Conservation (phyloP, 2,888 invertebrate genomes). For the Cactoblastis cactorum region DNA sequence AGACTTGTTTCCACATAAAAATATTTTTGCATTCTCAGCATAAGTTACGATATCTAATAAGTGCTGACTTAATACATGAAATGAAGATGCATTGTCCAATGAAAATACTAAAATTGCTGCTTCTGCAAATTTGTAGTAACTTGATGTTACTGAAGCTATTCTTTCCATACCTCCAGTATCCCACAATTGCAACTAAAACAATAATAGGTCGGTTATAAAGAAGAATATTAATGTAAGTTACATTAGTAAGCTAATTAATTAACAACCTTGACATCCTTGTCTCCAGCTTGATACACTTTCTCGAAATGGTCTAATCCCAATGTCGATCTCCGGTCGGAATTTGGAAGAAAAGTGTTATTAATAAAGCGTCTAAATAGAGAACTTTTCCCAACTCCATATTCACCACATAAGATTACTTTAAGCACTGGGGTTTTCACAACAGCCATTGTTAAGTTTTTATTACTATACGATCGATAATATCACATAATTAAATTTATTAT, state of each 20-base stretch:
- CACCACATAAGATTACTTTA: slow-evolving; percentile 96
- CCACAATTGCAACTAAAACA: slow-evolving; percentile 91
- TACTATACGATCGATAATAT: too few species aligned
- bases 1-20: slow-evolving; percentile 94
- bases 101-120: slow-evolving; percentile 96
- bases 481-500: background rate
- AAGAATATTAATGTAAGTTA: slow-evolving; percentile 19
- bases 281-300: slow-evolving; percentile 86
- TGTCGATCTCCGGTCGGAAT: slow-evolving; percentile 90
- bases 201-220: slow-evolving; percentile 9
- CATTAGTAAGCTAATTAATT: slow-evolving; percentile 8
- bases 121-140: slow-evolving; percentile 97
- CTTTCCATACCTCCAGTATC: slow-evolving; percentile 98
- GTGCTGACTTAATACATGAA: slow-evolving; percentile 95
- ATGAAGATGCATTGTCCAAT: slow-evolving; percentile 93
- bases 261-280: slow-evolving; percentile 87
- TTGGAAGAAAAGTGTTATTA: slow-evolving; percentile 92
- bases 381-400: slow-evolving; percentile 97
- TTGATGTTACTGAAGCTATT: slow-evolving; percentile 95
- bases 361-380: slow-evolving; percentile 95
- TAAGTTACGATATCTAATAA: slow-evolving; percentile 95
- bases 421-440: slow-evolving; percentile 90
- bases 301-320: slow-evolving; percentile 95
- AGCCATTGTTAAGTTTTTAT: slow-evolving; percentile 83
- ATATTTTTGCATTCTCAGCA: slow-evolving; percentile 97